Percentiles rank a stretch among this genome's conserved stretches.
Evolutionary conservation across 2,888 invertebrate species (phyloP).

Genomic region (Drosophila longiperda): DNA sequence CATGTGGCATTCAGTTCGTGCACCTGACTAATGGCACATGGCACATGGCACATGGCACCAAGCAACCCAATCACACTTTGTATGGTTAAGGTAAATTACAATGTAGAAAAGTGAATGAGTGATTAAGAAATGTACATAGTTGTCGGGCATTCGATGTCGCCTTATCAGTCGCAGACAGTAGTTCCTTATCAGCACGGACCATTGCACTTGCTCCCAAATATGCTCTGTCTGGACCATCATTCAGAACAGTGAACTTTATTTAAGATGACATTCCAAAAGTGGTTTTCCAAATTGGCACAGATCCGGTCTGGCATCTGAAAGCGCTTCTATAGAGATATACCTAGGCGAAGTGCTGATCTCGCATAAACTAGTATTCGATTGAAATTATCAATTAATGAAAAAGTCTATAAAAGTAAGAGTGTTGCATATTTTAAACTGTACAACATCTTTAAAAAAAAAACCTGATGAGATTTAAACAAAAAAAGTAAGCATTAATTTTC

Average conservation of each 20-base stretch:
- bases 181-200: constrained; percentile 19
- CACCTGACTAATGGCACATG: constrained; percentile 6
- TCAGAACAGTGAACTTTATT: constrained; percentile 29
- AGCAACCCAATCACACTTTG: background rate
- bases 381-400: constrained; percentile 7
- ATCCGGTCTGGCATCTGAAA: constrained; percentile 26
- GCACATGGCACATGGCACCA: constrained; percentile 7
- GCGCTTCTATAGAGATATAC: background rate
- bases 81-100: background rate
- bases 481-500: background rate
- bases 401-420: background rate
- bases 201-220: constrained; percentile 26
- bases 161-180: constrained; percentile 32
- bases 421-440: background rate
- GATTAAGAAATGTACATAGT: background rate
- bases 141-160: background rate
- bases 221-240: constrained; percentile 24
- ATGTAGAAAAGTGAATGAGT: constrained; percentile 1
- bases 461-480: background rate
- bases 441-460: background rate
- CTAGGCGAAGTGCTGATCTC: background rate
- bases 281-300: background rate
- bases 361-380: constrained; percentile 1
- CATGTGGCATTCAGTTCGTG: constrained; percentile 8
- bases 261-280: background rate